Percentiles rank a stretch among this genome's conserved stretches.
These are phyloP conservation scores for Thermophis baileyi DNA, from an alignment of 2,113 vertebrate species.

Conservation along the genomic window DNA sequence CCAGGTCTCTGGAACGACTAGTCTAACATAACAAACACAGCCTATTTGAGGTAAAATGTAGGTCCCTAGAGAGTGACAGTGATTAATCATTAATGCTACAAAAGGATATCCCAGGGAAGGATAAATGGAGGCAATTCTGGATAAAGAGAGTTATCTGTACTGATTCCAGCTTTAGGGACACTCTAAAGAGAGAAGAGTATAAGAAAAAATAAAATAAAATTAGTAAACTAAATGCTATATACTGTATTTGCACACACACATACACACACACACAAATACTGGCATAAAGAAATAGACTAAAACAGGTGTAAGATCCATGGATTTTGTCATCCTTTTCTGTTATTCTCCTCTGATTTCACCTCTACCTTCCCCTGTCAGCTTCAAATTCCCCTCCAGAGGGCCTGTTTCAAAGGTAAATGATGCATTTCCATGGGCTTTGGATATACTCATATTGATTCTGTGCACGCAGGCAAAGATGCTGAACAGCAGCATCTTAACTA, in stretches of 20 bases:
- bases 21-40: neutral
- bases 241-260: neutral
- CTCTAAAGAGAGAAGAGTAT: neutral
- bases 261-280: neutral
- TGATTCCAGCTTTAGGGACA: neutral
- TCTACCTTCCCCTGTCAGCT: neutral
- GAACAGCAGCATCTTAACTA: neutral
- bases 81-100: neutral
- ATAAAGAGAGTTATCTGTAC: neutral
- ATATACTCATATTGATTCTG: neutral
- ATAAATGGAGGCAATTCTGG: neutral
- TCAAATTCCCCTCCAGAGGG: neutral
- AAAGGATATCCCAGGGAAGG: neutral
- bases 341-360: neutral
- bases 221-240: neutral
- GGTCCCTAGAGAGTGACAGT: neutral
- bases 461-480: neutral
- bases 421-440: neutral
- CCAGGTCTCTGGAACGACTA: neutral
- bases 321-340: too few species aligned
- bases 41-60: neutral
- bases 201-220: neutral
- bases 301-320: neutral
- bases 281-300: neutral
- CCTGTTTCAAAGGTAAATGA: conserved; percentile 4